phyloP scores from a whole-genome alignment of 2,888 invertebrate genomes.

The Crocallis elinguaria region DNA sequence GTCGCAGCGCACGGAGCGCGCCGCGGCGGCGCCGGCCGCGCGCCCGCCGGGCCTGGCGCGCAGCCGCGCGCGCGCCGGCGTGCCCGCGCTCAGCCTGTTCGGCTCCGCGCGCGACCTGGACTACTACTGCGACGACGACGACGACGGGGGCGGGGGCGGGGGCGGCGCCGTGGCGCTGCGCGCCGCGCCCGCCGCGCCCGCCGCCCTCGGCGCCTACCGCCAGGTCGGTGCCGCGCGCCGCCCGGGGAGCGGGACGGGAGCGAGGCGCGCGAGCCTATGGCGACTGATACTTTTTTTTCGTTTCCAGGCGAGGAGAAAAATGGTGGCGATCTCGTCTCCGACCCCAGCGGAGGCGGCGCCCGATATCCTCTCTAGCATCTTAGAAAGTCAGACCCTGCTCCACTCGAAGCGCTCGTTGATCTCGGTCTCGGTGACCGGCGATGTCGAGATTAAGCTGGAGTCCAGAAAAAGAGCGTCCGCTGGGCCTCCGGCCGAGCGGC shows the following conservation, averaged over 20 bases:
- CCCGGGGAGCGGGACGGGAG: too few relatives aligned
- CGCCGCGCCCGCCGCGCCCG: constrained; percentile 55
- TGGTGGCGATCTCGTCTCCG: constrained; percentile 68
- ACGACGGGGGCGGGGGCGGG: constrained; percentile 51
- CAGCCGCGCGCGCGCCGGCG: constrained; percentile 50
- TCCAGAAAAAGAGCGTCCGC: background rate
- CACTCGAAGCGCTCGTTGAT: constrained; percentile 87
- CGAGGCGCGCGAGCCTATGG: background rate
- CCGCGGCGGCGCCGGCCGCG: constrained; percentile 3
- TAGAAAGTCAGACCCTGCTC: constrained; percentile 88
- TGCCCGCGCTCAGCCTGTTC: constrained; percentile 81
- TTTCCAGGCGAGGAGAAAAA: constrained; percentile 77
- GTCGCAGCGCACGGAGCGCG: constrained; percentile 33
- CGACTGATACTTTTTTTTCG: background rate
- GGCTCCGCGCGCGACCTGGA: constrained; percentile 88
- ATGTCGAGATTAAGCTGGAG: constrained; percentile 79
- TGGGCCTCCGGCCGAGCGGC: too few relatives aligned
- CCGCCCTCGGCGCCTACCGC: constrained; percentile 72
- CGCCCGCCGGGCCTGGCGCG: constrained; percentile 20
- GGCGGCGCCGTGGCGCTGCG: constrained; percentile 71
- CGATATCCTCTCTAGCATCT: constrained; percentile 88
- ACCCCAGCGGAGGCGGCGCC: constrained; percentile 73
- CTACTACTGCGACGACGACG: constrained; percentile 85
- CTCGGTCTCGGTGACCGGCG: constrained; percentile 86
- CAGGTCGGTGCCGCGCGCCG: constrained; percentile 54